These are phyloP conservation scores for Capreolus pygargus DNA, from an alignment of 2,113 vertebrate species.

Conservation along the genomic window DNA sequence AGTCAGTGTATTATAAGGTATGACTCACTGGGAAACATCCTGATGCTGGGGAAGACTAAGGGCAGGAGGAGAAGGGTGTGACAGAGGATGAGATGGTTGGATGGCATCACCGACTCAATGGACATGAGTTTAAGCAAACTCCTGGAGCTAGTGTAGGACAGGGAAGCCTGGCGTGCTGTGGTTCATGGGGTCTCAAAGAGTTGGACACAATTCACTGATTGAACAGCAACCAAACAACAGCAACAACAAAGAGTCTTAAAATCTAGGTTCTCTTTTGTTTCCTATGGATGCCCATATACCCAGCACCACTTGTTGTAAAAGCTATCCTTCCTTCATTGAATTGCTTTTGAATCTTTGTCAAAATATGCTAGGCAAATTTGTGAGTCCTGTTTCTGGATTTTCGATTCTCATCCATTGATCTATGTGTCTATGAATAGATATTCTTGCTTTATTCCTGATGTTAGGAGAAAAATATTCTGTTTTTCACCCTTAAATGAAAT, in stretches of 20 bases:
- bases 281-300: not conserved
- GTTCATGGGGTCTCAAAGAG: not conserved
- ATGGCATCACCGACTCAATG: not conserved
- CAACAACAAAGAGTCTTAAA: not conserved
- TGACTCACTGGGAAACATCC: not conserved
- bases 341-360: not conserved
- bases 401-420: not conserved
- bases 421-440: not conserved
- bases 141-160: not conserved
- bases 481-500: not conserved
- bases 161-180: not conserved
- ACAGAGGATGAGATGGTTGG: not conserved
- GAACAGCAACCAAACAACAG: not conserved
- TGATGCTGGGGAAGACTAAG: not conserved
- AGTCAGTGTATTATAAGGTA: not conserved
- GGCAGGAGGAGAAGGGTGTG: not conserved
- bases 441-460: not conserved
- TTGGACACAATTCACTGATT: not conserved
- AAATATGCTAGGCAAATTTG: not conserved
- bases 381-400: not conserved
- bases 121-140: not conserved
- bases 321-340: not conserved
- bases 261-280: not conserved
- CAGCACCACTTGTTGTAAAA: not conserved
- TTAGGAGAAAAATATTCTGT: not conserved